phyloP scores from a whole-genome alignment of 2,113 vertebrate species.

The Forbesichthys agassizii region DNA sequence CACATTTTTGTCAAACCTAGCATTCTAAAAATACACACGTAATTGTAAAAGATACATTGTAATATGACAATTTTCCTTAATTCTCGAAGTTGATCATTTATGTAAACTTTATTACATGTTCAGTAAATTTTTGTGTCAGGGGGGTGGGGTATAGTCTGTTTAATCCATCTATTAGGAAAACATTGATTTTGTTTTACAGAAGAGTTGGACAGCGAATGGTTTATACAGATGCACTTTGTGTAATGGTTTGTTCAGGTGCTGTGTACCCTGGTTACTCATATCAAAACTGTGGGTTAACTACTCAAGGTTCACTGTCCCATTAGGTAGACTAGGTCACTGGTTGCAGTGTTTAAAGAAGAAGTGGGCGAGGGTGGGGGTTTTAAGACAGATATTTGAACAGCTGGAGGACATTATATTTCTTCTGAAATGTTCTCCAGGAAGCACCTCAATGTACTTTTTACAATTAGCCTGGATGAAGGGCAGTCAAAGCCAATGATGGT shows the following conservation, averaged over 20 bases:
- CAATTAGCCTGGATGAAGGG: conserved; percentile 65
- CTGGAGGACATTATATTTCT: conserved; percentile 71
- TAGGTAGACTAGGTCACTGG: conserved; percentile 29
- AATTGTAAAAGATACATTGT: too few species aligned
- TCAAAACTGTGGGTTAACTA: conserved; percentile 41
- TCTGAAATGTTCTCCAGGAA: conserved; percentile 71
- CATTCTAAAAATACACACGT: too few species aligned
- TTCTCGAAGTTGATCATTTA: too few species aligned
- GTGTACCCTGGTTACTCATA: conserved; percentile 23
- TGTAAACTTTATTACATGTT: too few species aligned
- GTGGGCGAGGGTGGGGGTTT: conserved; percentile 19
- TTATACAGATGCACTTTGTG: conserved; percentile 38
- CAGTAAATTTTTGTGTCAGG: too few species aligned
- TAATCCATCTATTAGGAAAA: not conserved
- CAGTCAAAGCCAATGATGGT: conserved; percentile 55
- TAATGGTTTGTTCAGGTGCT: conserved; percentile 63
- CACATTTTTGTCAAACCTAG: too few species aligned
- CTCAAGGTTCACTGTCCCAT: conserved; percentile 23
- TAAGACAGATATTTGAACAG: conserved; percentile 71
- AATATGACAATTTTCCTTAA: too few species aligned
- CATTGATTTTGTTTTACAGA: conserved; percentile 42
- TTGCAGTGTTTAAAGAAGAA: conserved; percentile 36
- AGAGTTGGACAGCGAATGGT: conserved; percentile 60
- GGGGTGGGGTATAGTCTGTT: too few species aligned
- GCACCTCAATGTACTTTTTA: conserved; percentile 59